phyloP scores from a whole-genome alignment of 2,113 vertebrate genomes.

The Lepus americanus region DNA sequence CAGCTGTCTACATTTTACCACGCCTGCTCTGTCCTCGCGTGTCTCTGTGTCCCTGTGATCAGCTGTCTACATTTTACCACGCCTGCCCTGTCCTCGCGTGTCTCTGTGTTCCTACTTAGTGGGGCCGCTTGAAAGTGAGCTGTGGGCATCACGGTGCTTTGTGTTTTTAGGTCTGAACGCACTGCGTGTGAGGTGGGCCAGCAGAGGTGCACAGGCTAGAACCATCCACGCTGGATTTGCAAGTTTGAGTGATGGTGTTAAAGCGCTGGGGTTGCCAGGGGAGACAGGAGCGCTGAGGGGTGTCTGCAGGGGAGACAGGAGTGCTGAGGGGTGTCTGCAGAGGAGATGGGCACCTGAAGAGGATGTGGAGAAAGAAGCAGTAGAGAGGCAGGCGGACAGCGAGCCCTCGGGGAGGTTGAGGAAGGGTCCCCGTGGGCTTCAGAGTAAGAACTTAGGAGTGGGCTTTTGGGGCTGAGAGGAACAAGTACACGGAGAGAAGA shows the following conservation, averaged over 20 bases:
- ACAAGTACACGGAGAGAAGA: neutral
- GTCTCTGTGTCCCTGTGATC: neutral
- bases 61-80: neutral
- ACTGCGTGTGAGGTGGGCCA: neutral
- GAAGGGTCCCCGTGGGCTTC: neutral
- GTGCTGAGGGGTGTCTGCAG: neutral
- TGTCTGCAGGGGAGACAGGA: neutral
- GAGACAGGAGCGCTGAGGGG: neutral
- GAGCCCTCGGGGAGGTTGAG: neutral
- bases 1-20: neutral
- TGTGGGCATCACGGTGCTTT: neutral
- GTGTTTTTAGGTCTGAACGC: neutral
- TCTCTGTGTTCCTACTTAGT: neutral
- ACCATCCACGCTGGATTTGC: neutral
- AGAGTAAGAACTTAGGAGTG: neutral
- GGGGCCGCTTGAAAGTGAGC: neutral
- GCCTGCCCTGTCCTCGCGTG: neutral
- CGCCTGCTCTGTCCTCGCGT: neutral
- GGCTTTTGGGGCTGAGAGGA: neutral
- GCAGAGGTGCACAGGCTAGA: neutral
- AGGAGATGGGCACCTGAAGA: neutral
- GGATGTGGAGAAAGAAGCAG: neutral
- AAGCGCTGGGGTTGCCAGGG: neutral
- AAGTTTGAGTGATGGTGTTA: neutral
- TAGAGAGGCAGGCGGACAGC: neutral